phyloP scores from a whole-genome alignment of 2,888 invertebrate genomes.

The Perdita meconis region DNA sequence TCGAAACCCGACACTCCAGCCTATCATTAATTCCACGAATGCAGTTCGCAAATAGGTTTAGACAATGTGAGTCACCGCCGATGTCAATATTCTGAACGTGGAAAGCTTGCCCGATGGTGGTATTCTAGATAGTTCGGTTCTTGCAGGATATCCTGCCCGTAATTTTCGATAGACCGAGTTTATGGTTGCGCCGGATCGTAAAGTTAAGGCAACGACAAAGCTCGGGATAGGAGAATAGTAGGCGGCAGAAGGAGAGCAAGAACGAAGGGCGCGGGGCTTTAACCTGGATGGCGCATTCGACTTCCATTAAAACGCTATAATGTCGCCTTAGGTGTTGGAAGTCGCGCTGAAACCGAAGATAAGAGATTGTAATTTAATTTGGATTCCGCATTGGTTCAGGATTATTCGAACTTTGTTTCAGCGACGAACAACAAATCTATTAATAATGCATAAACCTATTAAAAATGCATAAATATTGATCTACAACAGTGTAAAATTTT shows the following conservation, averaged over 20 bases:
- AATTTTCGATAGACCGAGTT: conserved; percentile 78
- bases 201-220: conserved; percentile 64
- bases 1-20: not conserved
- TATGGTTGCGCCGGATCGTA: conserved; percentile 71
- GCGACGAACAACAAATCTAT: too few species aligned
- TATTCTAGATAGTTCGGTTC: conserved; percentile 60
- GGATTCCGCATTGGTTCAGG: not conserved
- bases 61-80: conserved; percentile 42
- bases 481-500: too few species aligned
- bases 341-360: conserved; percentile 25
- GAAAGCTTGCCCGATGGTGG: conserved; percentile 38
- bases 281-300: conserved; percentile 37
- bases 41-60: conserved; percentile 22
- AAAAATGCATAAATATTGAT: too few species aligned
- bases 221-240: conserved; percentile 41
- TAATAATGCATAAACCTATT: too few species aligned
- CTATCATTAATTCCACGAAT: conserved; percentile 8
- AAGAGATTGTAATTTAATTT: conserved; percentile 2
- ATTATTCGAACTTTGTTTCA: too few species aligned
- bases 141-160: conserved; percentile 71
- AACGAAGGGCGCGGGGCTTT: conserved; percentile 21
- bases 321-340: conserved; percentile 2
- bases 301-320: conserved; percentile 38
- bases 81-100: conserved; percentile 30
- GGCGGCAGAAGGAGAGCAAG: conserved; percentile 28